Base-by-base conservation (phyloP, 2,797 vertebrate genomes). In the Pampus argenteus region DNA sequence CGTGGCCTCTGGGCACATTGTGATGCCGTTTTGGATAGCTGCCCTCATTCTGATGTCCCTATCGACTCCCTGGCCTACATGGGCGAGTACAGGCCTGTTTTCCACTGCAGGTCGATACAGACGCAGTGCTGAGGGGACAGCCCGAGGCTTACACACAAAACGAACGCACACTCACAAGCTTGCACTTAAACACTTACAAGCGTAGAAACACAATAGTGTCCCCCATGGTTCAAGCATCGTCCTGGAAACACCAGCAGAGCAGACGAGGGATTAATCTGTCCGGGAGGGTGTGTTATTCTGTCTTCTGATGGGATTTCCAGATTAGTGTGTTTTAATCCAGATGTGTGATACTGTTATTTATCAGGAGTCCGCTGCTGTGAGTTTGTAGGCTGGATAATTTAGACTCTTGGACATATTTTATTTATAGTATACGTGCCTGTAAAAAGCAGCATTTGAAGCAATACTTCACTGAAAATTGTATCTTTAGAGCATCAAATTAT, bases 1-100 rank as follows among this genome's bases (percentile, higher is more conserved):
- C 9, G 69, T 70, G 75, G 80, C 89, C 87, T 82, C 76, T 66
- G 81, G 91, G 81, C 78, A 85, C 75, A 54, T 79, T 87, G 84
- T 85, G 86, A 80, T 81, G 76, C 63, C 11, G 81, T 84, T 88
- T 86, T 90, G 89, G 89, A 82, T 67, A 61, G 67, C 86, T 85
- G 88, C 84, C 89, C 87, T 90, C 85, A 62, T 92, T 91, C 86
- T 89, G 82, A 90, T 87, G 88, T 88, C 86, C 84, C 86, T 22
- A 92, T 91, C 84, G 88, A 92, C 88, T 89, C 71, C 23, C 86
- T 81, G 91, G 88, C 89, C 88, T 86, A 91, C 90, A 89, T 90
- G 90, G 82, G 79, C 52, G 22, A 79, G 79, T 57, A 68, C 85
- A 79, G 84, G 84, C 87, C 87, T 70, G 82, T 77, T 89, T 91